Conservation (phyloP, 1,140 invertebrate genomes). For the Hylaeus anthracinus region DNA sequence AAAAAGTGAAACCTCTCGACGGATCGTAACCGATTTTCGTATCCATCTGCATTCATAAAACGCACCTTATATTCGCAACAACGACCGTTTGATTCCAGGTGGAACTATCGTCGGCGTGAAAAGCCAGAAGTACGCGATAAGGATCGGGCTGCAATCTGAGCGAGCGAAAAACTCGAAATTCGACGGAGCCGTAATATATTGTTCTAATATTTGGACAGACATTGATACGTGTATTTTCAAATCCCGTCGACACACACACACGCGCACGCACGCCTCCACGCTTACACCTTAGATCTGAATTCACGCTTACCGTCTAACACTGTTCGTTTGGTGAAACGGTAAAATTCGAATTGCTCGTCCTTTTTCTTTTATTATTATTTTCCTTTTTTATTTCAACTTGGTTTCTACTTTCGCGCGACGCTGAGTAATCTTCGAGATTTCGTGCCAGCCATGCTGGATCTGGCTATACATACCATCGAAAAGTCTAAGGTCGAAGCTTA, state of each 20-base stretch:
- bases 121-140: slow-evolving; percentile 40
- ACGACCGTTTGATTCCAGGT: slow-evolving; percentile 20
- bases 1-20: too few relatives aligned
- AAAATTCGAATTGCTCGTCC: neutral
- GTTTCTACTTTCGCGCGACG: neutral
- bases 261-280: neutral
- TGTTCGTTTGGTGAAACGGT: neutral
- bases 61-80: neutral
- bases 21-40: neutral
- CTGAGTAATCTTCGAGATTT: slow-evolving; percentile 24
- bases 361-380: neutral
- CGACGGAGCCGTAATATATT: slow-evolving; percentile 57
- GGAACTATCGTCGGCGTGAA: slow-evolving; percentile 30
- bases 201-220: slow-evolving; percentile 57
- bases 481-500: slow-evolving; percentile 66
- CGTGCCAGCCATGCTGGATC: slow-evolving; percentile 54
- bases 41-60: neutral
- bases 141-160: slow-evolving; percentile 42
- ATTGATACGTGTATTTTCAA: slow-evolving; percentile 11
- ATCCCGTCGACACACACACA: neutral
- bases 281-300: neutral
- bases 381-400: neutral
- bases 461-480: slow-evolving; percentile 43
- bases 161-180: slow-evolving; percentile 42
- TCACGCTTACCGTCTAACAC: neutral